Evolutionary conservation across 2,797 vertebrate species (phyloP).

Genomic region (Aphelocoma californica): DNA sequence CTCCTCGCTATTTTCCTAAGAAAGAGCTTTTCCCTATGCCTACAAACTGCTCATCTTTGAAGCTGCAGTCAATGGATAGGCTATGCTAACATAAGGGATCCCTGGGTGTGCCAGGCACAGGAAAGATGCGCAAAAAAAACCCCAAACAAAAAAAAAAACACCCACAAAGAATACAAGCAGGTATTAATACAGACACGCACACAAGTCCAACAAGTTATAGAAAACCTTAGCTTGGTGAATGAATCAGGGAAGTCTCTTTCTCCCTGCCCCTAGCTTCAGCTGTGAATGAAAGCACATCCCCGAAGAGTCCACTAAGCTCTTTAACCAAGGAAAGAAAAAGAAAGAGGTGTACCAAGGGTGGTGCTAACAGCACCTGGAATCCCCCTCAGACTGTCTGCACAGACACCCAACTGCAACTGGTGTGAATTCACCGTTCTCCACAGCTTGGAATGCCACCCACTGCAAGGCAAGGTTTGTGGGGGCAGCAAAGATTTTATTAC

Average conservation of each 20-base stretch:
- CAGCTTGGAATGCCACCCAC: neutral
- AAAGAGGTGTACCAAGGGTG: slow-evolving; percentile 29
- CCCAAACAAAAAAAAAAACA: neutral
- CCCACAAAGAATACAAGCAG: slow-evolving; percentile 49
- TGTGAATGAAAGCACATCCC: slow-evolving; percentile 25
- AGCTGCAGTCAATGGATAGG: slow-evolving; percentile 50
- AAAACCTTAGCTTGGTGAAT: slow-evolving; percentile 53
- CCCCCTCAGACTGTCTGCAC: neutral
- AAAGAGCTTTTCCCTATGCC: slow-evolving; percentile 30
- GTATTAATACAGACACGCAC: slow-evolving; percentile 58
- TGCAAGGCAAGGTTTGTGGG: neutral
- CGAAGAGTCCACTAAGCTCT: neutral
- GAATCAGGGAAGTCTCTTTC: slow-evolving; percentile 23
- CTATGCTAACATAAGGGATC: slow-evolving; percentile 46
- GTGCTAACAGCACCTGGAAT: slow-evolving; percentile 56
- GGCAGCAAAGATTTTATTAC: neutral
- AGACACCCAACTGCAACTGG: neutral
- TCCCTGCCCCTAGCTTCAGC: slow-evolving; percentile 27
- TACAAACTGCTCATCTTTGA: slow-evolving; percentile 52
- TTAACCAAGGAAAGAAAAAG: neutral
- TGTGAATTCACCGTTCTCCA: neutral
- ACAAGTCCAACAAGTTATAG: slow-evolving; percentile 63
- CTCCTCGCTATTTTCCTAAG: slow-evolving; percentile 12
- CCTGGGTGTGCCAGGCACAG: slow-evolving; percentile 45
- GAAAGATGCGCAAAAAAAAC: slow-evolving; percentile 5